A percentile compares a stretch with the other conserved stretches of the same genome.
Conservation (phyloP, 2,797 vertebrate species). For the Squalus acanthias region DNA sequence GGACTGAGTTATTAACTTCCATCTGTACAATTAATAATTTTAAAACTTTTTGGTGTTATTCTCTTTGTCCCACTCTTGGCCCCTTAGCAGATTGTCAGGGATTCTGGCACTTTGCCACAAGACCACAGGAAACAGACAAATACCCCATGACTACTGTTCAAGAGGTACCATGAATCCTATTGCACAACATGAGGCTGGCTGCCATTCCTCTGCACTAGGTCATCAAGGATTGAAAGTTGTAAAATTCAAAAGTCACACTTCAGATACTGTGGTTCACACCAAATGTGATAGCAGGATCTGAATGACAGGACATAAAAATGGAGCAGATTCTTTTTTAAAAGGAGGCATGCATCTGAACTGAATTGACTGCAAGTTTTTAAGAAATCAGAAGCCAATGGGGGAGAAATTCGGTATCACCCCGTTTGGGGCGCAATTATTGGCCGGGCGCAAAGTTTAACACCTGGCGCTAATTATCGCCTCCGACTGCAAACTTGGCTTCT, state of each 20-base stretch:
- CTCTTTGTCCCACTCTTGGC: neutral
- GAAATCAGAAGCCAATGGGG: neutral
- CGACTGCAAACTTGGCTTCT: too few relatives aligned
- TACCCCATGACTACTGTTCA: neutral
- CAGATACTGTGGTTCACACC: neutral
- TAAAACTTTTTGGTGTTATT: neutral
- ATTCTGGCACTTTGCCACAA: neutral
- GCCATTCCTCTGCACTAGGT: neutral
- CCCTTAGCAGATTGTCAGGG: neutral
- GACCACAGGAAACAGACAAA: neutral
- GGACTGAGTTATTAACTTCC: neutral
- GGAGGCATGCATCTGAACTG: neutral
- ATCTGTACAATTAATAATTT: neutral
- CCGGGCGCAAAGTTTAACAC: too few relatives aligned
- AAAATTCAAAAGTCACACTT: neutral
- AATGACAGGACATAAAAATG: neutral
- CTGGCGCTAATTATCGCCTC: too few relatives aligned
- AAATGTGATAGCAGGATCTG: neutral
- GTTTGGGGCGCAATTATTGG: too few relatives aligned
- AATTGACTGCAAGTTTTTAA: neutral
- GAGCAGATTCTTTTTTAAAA: neutral
- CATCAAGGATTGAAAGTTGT: neutral
- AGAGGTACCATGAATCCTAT: neutral
- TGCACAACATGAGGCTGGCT: neutral
- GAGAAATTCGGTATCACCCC: too few relatives aligned